These are phyloP conservation scores for Bugulina stolonifera DNA, from an alignment of 2,888 invertebrate genomes.

Conservation along the genomic window DNA sequence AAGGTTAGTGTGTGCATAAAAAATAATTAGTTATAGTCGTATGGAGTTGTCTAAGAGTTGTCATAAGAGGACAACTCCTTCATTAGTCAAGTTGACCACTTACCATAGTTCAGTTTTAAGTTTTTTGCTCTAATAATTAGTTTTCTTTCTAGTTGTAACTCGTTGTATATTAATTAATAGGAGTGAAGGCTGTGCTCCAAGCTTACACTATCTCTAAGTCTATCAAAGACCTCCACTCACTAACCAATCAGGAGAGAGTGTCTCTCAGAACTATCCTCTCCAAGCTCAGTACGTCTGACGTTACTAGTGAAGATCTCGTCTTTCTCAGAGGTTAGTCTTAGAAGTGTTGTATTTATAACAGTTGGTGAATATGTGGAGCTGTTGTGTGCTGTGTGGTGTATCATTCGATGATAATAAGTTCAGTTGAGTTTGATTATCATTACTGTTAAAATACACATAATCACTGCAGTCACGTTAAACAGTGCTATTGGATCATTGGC, in stretches of 20 bases:
- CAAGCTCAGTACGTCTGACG: not conserved
- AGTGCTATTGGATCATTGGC: too few relatives aligned
- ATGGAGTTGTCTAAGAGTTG: not conserved
- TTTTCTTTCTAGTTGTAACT: too few relatives aligned
- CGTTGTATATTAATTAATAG: too few relatives aligned
- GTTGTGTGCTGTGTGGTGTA: not conserved
- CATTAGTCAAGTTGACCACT: too few relatives aligned
- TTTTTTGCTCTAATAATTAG: too few relatives aligned
- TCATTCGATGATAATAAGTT: too few relatives aligned
- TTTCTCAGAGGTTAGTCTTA: conserved; percentile 12
- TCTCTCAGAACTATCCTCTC: not conserved
- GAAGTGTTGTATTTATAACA: not conserved
- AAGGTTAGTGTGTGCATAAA: conserved; percentile 13
- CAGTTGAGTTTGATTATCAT: too few relatives aligned
- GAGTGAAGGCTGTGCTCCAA: not conserved
- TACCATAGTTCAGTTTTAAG: too few relatives aligned
- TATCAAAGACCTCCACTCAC: not conserved
- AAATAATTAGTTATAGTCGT: not conserved
- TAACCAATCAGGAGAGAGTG: not conserved
- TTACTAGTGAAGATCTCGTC: not conserved
- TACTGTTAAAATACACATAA: too few relatives aligned
- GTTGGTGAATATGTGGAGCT: not conserved
- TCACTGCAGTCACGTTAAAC: too few relatives aligned
- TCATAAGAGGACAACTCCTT: not conserved
- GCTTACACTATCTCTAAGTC: not conserved